Evolutionary conservation across 2,888 invertebrate genomes (phyloP), one percentile per base, ranked within the genome.

Genomic region (Zonitis immaculata): DNA sequence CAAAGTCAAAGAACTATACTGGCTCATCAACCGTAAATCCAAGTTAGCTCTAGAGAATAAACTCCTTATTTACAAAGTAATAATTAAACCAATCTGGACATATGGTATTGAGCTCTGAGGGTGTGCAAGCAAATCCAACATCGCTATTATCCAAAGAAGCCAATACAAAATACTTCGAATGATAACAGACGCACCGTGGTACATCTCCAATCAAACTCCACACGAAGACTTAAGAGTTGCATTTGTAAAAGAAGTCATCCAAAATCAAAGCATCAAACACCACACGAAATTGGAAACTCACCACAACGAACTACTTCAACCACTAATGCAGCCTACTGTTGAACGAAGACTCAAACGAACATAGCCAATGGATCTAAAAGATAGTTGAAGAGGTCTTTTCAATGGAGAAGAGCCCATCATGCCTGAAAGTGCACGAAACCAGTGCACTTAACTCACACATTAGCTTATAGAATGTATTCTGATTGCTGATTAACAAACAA

Each of bases 21-120:
- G 49, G 43, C 30, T 49, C 12, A 25, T 49, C 1, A 43, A 16
- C 1, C 28, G 43, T 11, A 49, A 30, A 43, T 43, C 49, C 8
- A 26, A 26, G 8, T 6, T 26, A 8, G 1, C 7, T 7, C 26
- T 26, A 26, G 26, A 26, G 7, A 49, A 49, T 30, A 43, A 49
- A 42, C 5, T 43, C 5, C 20, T n/a, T n/a, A n/a, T n/a, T n/a
- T 43, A 22, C 22, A 22, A 22, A 4, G 5, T 22, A 22, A 18
- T 27, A 2, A 27, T 42, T 4, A 42, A 42, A 42, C 16, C 16
- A n/a, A 16, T 42, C 1, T 42, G 42, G 16, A 16, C 20, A 11
- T 42, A 42, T 22, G 22, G 42, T 1, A 18, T 42, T 3, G 20
- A 12, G 5, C 11, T 42, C 4, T 42, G 42, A 16, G 42, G 42